Evolutionary conservation across 1,140 invertebrate species (phyloP), one percentile per base, ranked within the genome.

Genomic region (Aphelinus certus): DNA sequence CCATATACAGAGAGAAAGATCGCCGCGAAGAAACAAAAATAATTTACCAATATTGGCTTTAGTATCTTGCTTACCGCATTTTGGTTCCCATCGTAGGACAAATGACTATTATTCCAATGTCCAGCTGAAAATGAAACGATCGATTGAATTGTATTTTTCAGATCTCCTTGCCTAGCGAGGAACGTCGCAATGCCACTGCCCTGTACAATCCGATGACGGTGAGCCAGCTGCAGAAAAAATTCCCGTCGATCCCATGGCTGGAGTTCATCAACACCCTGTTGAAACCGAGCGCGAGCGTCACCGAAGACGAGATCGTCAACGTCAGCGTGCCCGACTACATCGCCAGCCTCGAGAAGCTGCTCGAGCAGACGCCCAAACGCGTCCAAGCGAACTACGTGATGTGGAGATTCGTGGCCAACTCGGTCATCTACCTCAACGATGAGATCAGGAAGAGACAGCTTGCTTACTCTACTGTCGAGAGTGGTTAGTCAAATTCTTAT

Each of bases 121-220:
- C 42, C 26, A 26, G 26, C 26, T 26, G 26, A 26, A 26, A 26
- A 26, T 26, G 51, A 53, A 53, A 53, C 51, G 4, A 53, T 6
- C 26, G 26, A 26, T 26, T 26, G 26, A 26, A 53, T 6, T 48
- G 3, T 10, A 42, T 71, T 62, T 9, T 49, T 10, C 79, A 97
- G 95, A 96, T 96, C 77, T 97, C 95, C 0, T 87, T 96, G 79
- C 96, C 97, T 1, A 91, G 92, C 73, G 96, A 98, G 85, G 94
- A 98, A 86, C 91, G 97, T 63, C 90, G 97, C 73, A 97, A 98
- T 85, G 95, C 95, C 2, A 94, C 95, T 2, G 93, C 94, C 74
- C 88, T 97, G 2, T 98, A 98, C 87, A 97, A 98, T 82, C 94
- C 95, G 9, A 96, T 96, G 91, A 94, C 92, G 0, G 88, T 98